Evolutionary conservation across 1,140 invertebrate genomes (phyloP).

Genomic region (Anadara kagoshimensis): DNA sequence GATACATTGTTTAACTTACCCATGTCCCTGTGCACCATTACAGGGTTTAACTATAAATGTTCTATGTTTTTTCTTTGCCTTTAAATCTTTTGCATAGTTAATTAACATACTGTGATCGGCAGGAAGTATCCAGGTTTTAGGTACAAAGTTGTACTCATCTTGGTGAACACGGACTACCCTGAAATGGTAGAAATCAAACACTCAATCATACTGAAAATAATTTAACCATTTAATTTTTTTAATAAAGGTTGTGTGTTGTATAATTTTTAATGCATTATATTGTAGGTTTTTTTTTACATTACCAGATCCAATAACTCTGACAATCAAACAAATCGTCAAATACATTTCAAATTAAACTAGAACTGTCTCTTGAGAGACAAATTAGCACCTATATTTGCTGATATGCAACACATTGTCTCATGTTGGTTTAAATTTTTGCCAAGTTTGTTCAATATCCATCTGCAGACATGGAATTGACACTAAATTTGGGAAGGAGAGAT

Average conservation of each 20-base stretch:
- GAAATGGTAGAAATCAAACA: conserved; percentile 16
- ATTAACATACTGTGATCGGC: conserved; percentile 65
- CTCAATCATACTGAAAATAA: too few species aligned
- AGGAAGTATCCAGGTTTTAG: conserved; percentile 73
- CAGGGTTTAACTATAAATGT: conserved; percentile 73
- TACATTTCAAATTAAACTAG: too few species aligned
- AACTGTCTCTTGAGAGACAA: too few species aligned
- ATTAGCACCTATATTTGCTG: neutral
- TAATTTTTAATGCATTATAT: too few species aligned
- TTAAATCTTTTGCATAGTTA: conserved; percentile 69
- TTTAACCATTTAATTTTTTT: too few species aligned
- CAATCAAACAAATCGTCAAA: neutral
- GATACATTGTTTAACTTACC: conserved; percentile 57
- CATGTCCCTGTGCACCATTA: conserved; percentile 74
- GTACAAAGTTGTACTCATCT: conserved; percentile 72
- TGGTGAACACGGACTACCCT: conserved; percentile 69
- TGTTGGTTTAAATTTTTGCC: too few species aligned
- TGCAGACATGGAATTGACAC: neutral
- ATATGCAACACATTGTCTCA: neutral
- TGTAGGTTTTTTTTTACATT: too few species aligned
- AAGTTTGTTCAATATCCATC: too few species aligned
- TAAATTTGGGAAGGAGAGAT: too few species aligned
- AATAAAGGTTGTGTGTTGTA: too few species aligned
- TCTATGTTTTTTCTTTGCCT: conserved; percentile 68
- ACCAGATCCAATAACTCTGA: too few species aligned